Evolutionary conservation across 2,888 invertebrate species (phyloP).

Genomic region (Hirtodrosophila confusa): DNA sequence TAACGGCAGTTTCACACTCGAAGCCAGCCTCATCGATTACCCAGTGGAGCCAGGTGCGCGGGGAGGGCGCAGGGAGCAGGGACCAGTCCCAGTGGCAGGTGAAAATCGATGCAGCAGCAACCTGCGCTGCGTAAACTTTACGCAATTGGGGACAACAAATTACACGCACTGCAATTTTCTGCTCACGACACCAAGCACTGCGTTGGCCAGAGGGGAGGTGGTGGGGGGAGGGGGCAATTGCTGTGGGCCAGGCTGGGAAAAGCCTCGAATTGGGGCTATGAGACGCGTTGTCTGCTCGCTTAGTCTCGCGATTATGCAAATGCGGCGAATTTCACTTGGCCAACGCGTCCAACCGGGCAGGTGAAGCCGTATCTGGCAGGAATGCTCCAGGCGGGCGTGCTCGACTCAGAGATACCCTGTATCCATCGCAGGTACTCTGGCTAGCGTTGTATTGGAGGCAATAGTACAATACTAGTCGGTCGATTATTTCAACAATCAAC

Average conservation of each 20-base stretch:
- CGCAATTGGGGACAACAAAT: slow-evolving; percentile 65
- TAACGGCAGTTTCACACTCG: slow-evolving; percentile 59
- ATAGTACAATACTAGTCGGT: too few species aligned
- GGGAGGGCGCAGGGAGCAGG: background rate
- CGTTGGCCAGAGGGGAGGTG: background rate
- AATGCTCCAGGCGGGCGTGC: too few species aligned
- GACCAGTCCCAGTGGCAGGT: slow-evolving; percentile 35
- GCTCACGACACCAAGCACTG: background rate
- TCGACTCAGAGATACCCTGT: too few species aligned
- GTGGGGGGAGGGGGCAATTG: background rate
- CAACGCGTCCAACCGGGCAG: slow-evolving; percentile 38
- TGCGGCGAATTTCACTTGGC: slow-evolving; percentile 40
- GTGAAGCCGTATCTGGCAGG: slow-evolving; percentile 20
- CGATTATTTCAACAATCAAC: too few species aligned
- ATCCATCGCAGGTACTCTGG: too few species aligned
- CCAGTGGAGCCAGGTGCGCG: background rate
- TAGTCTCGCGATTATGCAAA: slow-evolving; percentile 45
- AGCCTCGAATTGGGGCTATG: slow-evolving; percentile 46
- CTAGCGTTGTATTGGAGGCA: too few species aligned
- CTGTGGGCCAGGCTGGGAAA: background rate
- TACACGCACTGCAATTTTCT: slow-evolving; percentile 49
- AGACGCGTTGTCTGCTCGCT: slow-evolving; percentile 24
- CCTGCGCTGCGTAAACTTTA: slow-evolving; percentile 49
- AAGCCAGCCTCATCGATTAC: slow-evolving; percentile 56
- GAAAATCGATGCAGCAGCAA: slow-evolving; percentile 58